Conservation (phyloP, 2,113 vertebrate species). For the Taurulus bubalis region DNA sequence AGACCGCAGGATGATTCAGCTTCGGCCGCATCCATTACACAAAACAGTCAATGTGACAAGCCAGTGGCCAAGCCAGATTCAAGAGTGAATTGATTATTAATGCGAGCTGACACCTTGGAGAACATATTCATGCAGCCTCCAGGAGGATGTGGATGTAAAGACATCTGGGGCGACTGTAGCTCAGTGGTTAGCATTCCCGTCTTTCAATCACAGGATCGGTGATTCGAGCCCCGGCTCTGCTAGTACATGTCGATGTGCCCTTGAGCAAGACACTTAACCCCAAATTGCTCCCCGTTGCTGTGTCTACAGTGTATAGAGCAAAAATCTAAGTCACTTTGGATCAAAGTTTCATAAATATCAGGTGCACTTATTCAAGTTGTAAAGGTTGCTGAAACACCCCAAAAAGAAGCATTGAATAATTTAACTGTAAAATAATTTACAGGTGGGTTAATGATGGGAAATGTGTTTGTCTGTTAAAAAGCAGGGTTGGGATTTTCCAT, state of each 20-base stretch:
- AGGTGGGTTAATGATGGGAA: not conserved
- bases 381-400: not conserved
- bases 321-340: too few species aligned
- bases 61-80: not conserved
- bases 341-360: too few species aligned
- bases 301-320: too few species aligned
- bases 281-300: too few species aligned
- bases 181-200: too few species aligned
- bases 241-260: too few species aligned
- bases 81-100: not conserved
- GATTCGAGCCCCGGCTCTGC: too few species aligned
- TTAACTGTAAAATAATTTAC: not conserved
- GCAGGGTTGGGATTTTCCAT: not conserved
- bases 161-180: too few species aligned
- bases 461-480: not conserved
- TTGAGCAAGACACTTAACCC: too few species aligned
- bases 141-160: not conserved
- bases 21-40: constrained; percentile 45
- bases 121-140: not conserved
- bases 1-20: constrained; percentile 37
- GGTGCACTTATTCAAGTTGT: too few species aligned
- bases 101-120: not conserved
- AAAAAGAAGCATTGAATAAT: not conserved
- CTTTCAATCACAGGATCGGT: too few species aligned
- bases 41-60: constrained; percentile 21